These are phyloP conservation scores for Abrostola tripartita DNA, from an alignment of 2,888 invertebrate species.

Conservation along the genomic window DNA sequence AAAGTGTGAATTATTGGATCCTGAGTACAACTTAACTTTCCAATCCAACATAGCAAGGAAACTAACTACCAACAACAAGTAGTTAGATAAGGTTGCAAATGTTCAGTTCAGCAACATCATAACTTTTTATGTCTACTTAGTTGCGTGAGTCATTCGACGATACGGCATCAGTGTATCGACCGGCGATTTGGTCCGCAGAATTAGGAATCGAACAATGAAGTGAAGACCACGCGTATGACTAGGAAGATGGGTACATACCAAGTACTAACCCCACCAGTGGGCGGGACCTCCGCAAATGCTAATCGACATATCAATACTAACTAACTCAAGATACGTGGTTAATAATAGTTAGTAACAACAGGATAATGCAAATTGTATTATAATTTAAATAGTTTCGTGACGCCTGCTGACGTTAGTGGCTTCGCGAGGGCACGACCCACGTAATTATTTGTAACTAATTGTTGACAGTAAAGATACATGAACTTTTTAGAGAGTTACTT, in stretches of 20 bases:
- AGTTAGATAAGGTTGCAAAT: conserved; percentile 33
- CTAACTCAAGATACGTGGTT: conserved; percentile 8
- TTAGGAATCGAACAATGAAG: conserved; percentile 52
- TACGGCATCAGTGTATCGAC: conserved; percentile 51
- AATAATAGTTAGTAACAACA: conserved; percentile 42
- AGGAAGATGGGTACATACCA: conserved; percentile 24
- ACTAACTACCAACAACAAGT: conserved; percentile 23
- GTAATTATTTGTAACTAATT: conserved; percentile 29
- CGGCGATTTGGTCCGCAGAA: conserved; percentile 41
- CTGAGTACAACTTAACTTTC: conserved; percentile 35
- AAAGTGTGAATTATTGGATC: conserved; percentile 23
- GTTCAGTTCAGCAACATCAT: conserved; percentile 30
- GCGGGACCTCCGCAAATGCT: conserved; percentile 25
- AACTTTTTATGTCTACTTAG: conserved; percentile 36
- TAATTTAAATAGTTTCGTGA: conserved; percentile 70
- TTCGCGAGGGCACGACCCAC: conserved; percentile 78
- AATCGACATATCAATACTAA: conserved; percentile 2
- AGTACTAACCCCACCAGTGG: conserved; percentile 27
- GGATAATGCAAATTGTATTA: conserved; percentile 62
- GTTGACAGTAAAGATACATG: conserved; percentile 22
- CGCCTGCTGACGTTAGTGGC: conserved; percentile 76
- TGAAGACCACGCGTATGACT: conserved; percentile 43
- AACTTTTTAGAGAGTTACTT: conserved; percentile 76
- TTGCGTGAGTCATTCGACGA: conserved; percentile 49
- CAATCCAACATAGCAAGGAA: conserved; percentile 29